phyloP scores from a whole-genome alignment of 2,113 vertebrate genomes.

The rabbit (Oryctolagus cuniculus) region DNA sequence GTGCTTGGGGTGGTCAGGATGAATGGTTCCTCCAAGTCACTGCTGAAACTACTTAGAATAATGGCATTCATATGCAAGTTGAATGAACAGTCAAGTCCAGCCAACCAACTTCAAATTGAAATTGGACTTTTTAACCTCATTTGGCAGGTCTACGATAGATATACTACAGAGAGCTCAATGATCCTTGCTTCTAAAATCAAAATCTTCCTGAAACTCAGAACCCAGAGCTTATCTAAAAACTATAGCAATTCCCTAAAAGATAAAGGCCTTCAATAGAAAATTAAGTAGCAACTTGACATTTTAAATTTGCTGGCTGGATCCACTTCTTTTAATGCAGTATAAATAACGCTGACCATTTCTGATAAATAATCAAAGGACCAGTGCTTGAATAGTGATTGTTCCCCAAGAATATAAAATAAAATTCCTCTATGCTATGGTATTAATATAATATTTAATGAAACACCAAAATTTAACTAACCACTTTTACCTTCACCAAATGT shows the following conservation, averaged over 20 bases:
- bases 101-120: conserved; percentile 25
- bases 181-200: conserved; percentile 51
- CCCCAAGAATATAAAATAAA: background rate
- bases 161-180: background rate
- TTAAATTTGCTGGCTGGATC: conserved; percentile 31
- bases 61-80: background rate
- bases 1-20: background rate
- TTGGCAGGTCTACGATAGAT: background rate
- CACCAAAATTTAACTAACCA: background rate
- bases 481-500: background rate
- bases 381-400: background rate
- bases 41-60: conserved; percentile 13
- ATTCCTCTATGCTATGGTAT: background rate
- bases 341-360: conserved; percentile 7
- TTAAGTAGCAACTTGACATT: conserved; percentile 56
- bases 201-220: background rate
- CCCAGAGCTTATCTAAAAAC: background rate
- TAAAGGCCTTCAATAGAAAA: conserved; percentile 17
- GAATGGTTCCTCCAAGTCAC: background rate
- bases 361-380: background rate
- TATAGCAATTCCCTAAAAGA: conserved; percentile 7
- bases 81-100: background rate
- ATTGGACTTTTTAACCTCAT: conserved; percentile 28
- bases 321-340: background rate
- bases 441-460: background rate